A percentile compares a stretch with the other conserved stretches of the same genome.
phyloP scores from a whole-genome alignment of 2,888 invertebrate genomes.

The Dolichomitus sp. region DNA sequence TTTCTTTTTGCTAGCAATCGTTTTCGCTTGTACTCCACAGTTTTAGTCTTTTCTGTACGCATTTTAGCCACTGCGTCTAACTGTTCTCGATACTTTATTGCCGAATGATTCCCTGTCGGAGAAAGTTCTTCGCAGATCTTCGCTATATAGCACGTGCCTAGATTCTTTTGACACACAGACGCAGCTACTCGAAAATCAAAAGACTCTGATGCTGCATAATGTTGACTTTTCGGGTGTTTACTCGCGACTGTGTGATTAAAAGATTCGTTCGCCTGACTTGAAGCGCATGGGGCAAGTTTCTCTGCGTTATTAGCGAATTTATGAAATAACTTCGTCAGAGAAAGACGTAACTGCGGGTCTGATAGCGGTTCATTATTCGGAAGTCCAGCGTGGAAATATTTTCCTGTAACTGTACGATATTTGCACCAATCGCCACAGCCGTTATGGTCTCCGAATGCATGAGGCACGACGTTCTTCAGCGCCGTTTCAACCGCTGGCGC shows the following conservation, averaged over 20 bases:
- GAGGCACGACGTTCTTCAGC: too few relatives aligned
- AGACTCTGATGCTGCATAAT: conserved; percentile 47
- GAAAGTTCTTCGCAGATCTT: not conserved
- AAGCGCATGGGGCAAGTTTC: too few relatives aligned
- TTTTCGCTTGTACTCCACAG: conserved; percentile 10
- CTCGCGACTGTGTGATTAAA: conserved; percentile 52
- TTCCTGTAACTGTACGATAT: too few relatives aligned
- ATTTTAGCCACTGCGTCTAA: too few relatives aligned
- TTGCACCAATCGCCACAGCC: too few relatives aligned
- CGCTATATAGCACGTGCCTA: not conserved
- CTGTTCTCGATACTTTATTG: not conserved
- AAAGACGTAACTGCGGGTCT: too few relatives aligned
- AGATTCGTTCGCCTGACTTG: conserved; percentile 34
- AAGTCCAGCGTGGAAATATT: too few relatives aligned
- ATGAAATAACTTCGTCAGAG: too few relatives aligned
- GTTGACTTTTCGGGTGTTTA: conserved; percentile 57
- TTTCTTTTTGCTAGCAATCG: conserved; percentile 13
- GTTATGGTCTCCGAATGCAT: too few relatives aligned
- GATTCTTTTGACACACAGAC: conserved; percentile 50
- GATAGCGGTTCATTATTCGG: too few relatives aligned
- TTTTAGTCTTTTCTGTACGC: conserved; percentile 3
- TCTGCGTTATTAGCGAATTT: too few relatives aligned
- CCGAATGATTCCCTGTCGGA: not conserved
- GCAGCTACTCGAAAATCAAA: conserved; percentile 23
- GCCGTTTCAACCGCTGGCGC: too few relatives aligned